Evolutionary conservation across 2,888 invertebrate genomes (phyloP), one percentile per base, ranked within the genome.

Genomic region (Plagodis pulveraria): DNA sequence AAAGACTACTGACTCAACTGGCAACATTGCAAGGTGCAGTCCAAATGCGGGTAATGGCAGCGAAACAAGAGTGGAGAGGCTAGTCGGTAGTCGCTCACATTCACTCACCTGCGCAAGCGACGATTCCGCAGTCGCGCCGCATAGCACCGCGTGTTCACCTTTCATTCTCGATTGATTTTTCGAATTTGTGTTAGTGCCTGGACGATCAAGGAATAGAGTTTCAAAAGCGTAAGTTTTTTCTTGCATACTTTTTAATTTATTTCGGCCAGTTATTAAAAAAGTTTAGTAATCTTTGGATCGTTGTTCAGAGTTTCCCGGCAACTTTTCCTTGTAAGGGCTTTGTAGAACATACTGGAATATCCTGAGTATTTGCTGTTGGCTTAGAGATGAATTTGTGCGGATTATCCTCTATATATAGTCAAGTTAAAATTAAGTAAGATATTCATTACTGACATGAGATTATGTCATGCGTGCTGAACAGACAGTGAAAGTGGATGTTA

Each of bases 31-130:
- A 76, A 76, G 80, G 81, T 81, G 79, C 80, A 76, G 72, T 72
- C 67, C 74, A 59, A 63, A 78, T 77, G 70, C 74, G 84, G 85
- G 67, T 69, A 71, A 72, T 76, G 76, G 71, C 77, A 81, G 84
- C 83, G 81, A 85, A 84, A 83, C 87, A 84, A 84, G 86, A 88
- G 89, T 87, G 90, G 89, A 86, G 82, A 80, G 79, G 74, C 65
- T 62, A 84, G 79, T 51, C 50, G 80, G 63, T 62, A 84, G 79
- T 51, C 50, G 80, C 79, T 84, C 80, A 89, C 91, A 84, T 89
- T 91, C 90, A 89, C 91, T 91, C 90, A 89, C 91, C 86, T 86
- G 89, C 86, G 86, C 80, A 63, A 56, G 78, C 82, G 85, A 72
- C 83, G 78, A 83, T 73, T 78, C 83, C 78, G 77, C 91, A 91